phyloP scores from a whole-genome alignment of 2,113 vertebrate species.

The Excalfactoria chinensis region DNA sequence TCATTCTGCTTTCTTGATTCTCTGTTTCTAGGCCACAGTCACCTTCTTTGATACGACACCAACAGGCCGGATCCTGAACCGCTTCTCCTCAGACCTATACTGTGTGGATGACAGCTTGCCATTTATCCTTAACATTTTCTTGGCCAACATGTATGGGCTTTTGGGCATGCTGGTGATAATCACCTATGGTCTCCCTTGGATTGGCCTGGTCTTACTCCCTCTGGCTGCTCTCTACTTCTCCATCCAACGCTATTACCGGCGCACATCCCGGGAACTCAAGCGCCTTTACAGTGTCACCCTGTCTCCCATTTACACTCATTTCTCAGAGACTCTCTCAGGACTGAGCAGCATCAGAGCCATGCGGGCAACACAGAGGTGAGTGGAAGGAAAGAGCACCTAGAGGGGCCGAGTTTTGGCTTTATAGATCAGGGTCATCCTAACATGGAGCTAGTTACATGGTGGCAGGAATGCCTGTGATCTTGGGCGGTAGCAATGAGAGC shows the following conservation, averaged over 20 bases:
- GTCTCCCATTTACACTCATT: constrained; percentile 94
- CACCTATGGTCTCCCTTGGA: constrained; percentile 90
- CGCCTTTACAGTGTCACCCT: constrained; percentile 90
- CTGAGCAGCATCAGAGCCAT: constrained; percentile 89
- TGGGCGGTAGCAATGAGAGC: neutral
- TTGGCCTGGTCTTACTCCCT: constrained; percentile 84
- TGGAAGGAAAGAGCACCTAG: neutral
- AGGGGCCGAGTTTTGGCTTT: neutral
- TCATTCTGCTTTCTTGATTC: neutral
- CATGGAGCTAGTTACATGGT: neutral
- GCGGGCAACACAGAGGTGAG: constrained; percentile 83
- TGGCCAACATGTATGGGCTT: constrained; percentile 85
- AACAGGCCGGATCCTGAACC: constrained; percentile 89
- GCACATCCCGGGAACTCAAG: constrained; percentile 91
- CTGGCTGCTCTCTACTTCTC: constrained; percentile 84
- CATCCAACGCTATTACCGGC: constrained; percentile 88
- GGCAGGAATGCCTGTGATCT: neutral
- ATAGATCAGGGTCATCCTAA: neutral
- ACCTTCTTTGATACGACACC: constrained; percentile 93
- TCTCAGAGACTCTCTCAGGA: constrained; percentile 92
- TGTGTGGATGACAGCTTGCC: constrained; percentile 90
- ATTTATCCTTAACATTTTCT: constrained; percentile 92
- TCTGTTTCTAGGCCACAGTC: constrained; percentile 83
- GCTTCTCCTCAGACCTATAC: constrained; percentile 95
- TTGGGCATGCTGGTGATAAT: constrained; percentile 90